Evolutionary conservation across 2,113 vertebrate genomes (phyloP), one percentile per base, ranked within the genome.

Genomic region (Macaca nemestrina): DNA sequence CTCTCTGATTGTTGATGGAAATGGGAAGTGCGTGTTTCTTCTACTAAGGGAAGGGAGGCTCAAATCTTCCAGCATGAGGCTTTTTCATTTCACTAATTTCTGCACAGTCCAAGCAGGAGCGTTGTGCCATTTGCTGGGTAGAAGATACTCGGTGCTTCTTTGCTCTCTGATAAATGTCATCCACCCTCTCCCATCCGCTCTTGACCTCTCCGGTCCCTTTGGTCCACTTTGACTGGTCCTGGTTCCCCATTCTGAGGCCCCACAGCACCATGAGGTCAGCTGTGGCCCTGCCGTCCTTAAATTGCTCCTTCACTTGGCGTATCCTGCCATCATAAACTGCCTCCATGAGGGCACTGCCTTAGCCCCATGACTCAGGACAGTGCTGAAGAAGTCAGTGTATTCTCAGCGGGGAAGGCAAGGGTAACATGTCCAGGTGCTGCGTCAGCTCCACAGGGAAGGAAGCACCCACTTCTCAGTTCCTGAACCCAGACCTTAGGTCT

Each of bases 331-430:
- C 25, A 32, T 67, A 5, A 25, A 13, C 2, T 1, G 38, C 25
- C 23, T 72, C 35, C 27, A 52, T 8, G 64, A 35, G 35, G 17
- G 50, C 40, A 6, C 61, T 83, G 2, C 32, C 35, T 5, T 10
- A 9, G 12, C 6, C 5, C 55, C 5, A 27, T 20, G 52, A 32
- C 12, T 10, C 25, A 1, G 9, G 22, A 8, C 13, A 5, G 43
- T 8, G 17, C 50, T 14, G 40, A 50, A 45, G 25, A 25, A 23
- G 5, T 40, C 30, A 20, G 27, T n/a, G 32, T 4, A 6, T 20
- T 25, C 45, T 48, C 38, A 23, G 12, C 0, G 0, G 27, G 11
- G 20, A 0, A n/a, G 8, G 27, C 0, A 22, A 40, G 38, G 72
- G 72, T 43, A n/a, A 22, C 75, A 27, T 4, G 45, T 57, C 72